phyloP scores from a whole-genome alignment of 2,888 invertebrate genomes.

The Ophion costatus region DNA sequence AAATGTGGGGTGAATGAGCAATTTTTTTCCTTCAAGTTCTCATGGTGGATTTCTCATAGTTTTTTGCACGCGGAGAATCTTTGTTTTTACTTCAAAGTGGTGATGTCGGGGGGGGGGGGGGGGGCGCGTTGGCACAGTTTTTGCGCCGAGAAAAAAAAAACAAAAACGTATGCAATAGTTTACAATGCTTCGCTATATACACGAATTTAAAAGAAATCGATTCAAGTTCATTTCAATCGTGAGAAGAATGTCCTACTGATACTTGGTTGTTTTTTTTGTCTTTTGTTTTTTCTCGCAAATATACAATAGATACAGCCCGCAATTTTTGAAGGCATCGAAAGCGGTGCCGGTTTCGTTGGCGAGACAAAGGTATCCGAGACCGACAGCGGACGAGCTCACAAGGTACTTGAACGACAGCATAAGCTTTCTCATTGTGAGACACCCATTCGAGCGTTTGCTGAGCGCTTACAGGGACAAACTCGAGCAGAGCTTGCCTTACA shows the following conservation, averaged over 20 bases:
- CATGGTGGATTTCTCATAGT: too few species aligned
- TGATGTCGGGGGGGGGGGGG: too few species aligned
- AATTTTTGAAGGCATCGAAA: conserved; percentile 91
- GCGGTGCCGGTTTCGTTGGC: conserved; percentile 91
- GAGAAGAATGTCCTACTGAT: neutral
- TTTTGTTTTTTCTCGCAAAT: conserved; percentile 11
- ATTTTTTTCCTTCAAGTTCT: too few species aligned
- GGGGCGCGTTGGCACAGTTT: too few species aligned
- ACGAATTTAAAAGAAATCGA: neutral
- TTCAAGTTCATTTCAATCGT: neutral
- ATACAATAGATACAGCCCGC: conserved; percentile 87
- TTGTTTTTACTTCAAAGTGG: too few species aligned
- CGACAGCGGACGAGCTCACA: conserved; percentile 88
- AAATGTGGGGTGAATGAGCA: too few species aligned
- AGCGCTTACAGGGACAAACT: conserved; percentile 95
- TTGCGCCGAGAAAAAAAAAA: too few species aligned
- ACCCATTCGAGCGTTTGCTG: conserved; percentile 91
- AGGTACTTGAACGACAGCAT: conserved; percentile 91
- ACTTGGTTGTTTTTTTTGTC: too few species aligned
- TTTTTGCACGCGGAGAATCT: too few species aligned
- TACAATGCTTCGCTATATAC: too few species aligned
- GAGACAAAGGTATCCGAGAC: conserved; percentile 91
- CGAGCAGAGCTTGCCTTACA: conserved; percentile 92
- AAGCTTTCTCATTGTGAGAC: conserved; percentile 92
- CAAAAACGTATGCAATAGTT: too few species aligned